Evolutionary conservation across 1,140 invertebrate species (phyloP), one percentile per base, ranked within the genome.

Genomic region (Hycleus phaleratus): DNA sequence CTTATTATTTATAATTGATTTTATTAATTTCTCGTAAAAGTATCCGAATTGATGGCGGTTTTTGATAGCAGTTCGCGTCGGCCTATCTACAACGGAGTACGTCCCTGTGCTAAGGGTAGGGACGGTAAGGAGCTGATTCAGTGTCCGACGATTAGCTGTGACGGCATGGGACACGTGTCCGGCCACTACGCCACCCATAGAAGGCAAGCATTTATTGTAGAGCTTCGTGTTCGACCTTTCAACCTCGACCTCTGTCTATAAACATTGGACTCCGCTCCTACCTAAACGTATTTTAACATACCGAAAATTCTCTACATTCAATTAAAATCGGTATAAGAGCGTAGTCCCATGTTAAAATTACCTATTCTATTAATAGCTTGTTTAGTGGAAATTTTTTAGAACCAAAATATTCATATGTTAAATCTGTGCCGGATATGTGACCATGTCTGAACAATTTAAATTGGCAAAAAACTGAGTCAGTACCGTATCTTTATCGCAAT

Each of bases 151-250:
- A 81, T 82, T 61, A 83, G 81, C 66, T 88, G 86, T 77, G 84
- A 87, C 78, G 86, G 86, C 26, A 85, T 85, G 42, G 90, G 91
- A 58, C 90, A 93, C 74, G 82, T 90, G 26, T 90, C 89, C 12
- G 89, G 89, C 60, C 90, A 90, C 77, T 92, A 90, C 74, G 85
- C 87, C 32, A 90, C 89, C 42, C 90, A 92, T 74, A 76, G 78
- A 76, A 80, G 78, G 78, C 78, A 79, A 79, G 78, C 75, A 65
- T 54, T 51, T 56, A 49, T 38, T 52, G 49, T 59, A 61, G 49
- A 40, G 38, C 50, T 60, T 46, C 46, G 51, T 56, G 53, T 60
- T 49, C 26, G 18, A 32, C 32, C 32, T 26, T 4, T 46, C 4
- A 32, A 48, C 43, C 48, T 39, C 46, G 45, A 48, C 12, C 25